Base-by-base conservation (phyloP, 2,113 vertebrate species). In the Halcyon senegalensis region DNA sequence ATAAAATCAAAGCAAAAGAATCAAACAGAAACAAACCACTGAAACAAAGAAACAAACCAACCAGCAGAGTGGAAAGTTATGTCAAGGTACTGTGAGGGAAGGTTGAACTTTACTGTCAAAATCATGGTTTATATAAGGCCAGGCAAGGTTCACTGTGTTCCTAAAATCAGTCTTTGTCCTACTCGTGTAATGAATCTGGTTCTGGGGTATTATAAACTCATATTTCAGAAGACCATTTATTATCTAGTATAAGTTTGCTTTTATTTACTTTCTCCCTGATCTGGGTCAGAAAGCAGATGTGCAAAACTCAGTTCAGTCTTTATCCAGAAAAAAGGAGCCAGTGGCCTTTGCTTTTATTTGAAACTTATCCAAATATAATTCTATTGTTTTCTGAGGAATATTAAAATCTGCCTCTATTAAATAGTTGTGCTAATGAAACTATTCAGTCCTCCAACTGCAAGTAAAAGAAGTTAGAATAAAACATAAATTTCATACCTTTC, bases 31-130 rank as follows among this genome's bases (percentile, higher is more conserved):
- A 33, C 31, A 33, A 13, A 68, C 11, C 24, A 51, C 50, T 6
- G 23, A 35, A 20, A 4, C 5, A 56, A 17, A 53, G 27, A 55
- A 55, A 58, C 25, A 44, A 30, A 63, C 28, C 13, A 60, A 24
- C n/a, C 4, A n/a, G 6, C 10, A 33, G 4, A 60, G 13, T 27
- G 4, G 50, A 83, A 91, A 64, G 30, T 60, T 80, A 37, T 50
- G 46, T n/a, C 0, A 0, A 48, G 20, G 5, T 46, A 15, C 19
- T 9, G 2, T 60, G 31, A 76, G 16, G 6, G 53, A 48, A 83
- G 41, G 4, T 30, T 53, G 27, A 91, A 39, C 8, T 56, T 43
- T 43, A 37, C 21, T 63, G 60, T 20, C 18, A 87, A 33, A 92
- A 53, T 21, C 12, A 58, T 37, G 7, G 39, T 41, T 74, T 66